Evolutionary conservation across 2,888 invertebrate species (phyloP), one percentile per base, ranked within the genome.

Genomic region (Perdita meconis): DNA sequence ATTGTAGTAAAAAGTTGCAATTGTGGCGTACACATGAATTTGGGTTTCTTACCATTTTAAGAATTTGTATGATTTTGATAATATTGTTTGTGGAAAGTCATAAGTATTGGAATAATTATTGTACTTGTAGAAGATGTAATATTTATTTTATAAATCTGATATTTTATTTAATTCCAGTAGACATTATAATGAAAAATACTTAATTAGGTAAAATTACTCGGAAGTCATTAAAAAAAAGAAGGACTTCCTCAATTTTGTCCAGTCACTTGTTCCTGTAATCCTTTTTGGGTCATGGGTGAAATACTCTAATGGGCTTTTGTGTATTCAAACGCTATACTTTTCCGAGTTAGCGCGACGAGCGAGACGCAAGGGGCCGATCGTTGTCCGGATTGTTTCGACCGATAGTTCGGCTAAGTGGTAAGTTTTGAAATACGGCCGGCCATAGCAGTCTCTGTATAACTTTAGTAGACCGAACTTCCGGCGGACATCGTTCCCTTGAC

Each of bases 381-480:
- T 66, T 60, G 80, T 80, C 80, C 82, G 59, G 72, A 72, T 82
- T 72, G 67, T 67, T 74, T 59, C 61, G 64, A 47, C 50, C 42
- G 44, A 64, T 55, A 55, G 67, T 66, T 79, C 57, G 67, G 78
- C 82, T 85, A 86, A 87, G 87, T 87, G 81, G 81, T 79, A 87
- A 88, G 84, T 88, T 87, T 84, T 86, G 85, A 87, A 88, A 88
- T 87, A 88, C 76, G 80, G 51, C 66, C 71, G 67, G 67, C 81
- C 38, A 56, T 30, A 38, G 71, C 26, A 30, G 63, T 47, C 50
- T 55, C 69, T 36, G 47, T 70, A 60, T n/a, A 80, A 80, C 79
- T 80, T 79, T 64, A 74, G 50, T 44, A 38, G 63, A 59, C 63
- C 50, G 68, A 77, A 77, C 68, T 75, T 77, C 64, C 76, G 68